A percentile compares a stretch with the other conserved stretches of the same genome.
phyloP scores from a whole-genome alignment of 2,888 invertebrate species.

The Diarsia rubi region DNA sequence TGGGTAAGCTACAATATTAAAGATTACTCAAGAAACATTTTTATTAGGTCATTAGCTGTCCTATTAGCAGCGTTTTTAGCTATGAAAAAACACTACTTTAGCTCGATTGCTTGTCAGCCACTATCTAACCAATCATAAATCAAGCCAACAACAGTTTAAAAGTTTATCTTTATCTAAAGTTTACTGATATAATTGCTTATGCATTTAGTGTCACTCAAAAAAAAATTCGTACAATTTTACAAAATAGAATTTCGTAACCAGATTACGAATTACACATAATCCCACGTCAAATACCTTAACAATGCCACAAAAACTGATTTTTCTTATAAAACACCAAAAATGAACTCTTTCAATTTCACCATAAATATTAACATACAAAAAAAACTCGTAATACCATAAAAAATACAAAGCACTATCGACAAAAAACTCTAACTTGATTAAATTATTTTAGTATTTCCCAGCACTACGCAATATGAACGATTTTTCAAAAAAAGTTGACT shows the following conservation, averaged over 20 bases:
- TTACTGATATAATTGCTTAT: neutral
- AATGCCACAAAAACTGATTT: conserved; percentile 27
- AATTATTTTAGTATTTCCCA: conserved; percentile 6
- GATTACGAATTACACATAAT: neutral
- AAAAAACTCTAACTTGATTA: conserved; percentile 18
- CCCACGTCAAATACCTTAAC: neutral
- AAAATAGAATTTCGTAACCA: neutral
- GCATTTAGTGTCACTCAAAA: neutral
- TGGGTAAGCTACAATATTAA: neutral
- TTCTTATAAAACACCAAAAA: neutral
- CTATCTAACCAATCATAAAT: neutral
- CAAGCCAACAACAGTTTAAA: neutral
- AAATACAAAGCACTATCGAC: conserved; percentile 20
- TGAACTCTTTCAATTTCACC: conserved; percentile 34
- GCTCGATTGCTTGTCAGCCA: neutral
- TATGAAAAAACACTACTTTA: neutral
- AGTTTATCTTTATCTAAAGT: neutral
- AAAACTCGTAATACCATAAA: neutral
- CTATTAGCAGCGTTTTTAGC: neutral
- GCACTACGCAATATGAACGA: conserved; percentile 4
- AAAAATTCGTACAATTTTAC: neutral
- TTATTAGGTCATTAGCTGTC: neutral
- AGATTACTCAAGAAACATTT: neutral
- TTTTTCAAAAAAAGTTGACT: neutral
- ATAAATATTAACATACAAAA: conserved; percentile 15